These are phyloP conservation scores for Tetramorium bicarinatum DNA, from an alignment of 2,888 invertebrate species.

Conservation along the genomic window DNA sequence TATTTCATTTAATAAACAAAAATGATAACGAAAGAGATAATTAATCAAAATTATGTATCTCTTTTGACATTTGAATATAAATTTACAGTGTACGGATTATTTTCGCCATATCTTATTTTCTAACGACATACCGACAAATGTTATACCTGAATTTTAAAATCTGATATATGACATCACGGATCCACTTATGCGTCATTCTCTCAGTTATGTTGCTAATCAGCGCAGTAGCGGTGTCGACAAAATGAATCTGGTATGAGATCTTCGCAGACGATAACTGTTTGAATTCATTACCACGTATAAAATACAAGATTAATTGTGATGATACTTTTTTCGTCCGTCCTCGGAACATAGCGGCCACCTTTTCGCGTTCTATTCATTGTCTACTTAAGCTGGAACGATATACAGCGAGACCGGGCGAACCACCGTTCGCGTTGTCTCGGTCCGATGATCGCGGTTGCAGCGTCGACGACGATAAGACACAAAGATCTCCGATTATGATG, in stretches of 20 bases:
- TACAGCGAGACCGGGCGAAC: slow-evolving; percentile 58
- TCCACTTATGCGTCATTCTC: background rate
- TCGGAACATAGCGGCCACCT: slow-evolving; percentile 60
- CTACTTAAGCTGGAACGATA: slow-evolving; percentile 55
- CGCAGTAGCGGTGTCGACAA: slow-evolving; percentile 40
- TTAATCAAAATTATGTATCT: background rate
- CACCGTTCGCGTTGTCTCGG: slow-evolving; percentile 61
- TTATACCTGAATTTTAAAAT: background rate
- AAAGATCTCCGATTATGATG: slow-evolving; percentile 62
- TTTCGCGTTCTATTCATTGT: slow-evolving; percentile 65
- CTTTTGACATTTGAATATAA: background rate
- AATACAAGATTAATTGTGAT: slow-evolving; percentile 80
- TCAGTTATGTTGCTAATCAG: background rate
- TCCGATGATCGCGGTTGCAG: slow-evolving; percentile 58
- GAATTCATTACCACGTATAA: slow-evolving; percentile 78
- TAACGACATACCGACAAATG: background rate
- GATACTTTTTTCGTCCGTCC: slow-evolving; percentile 73
- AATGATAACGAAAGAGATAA: background rate
- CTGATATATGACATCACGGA: background rate
- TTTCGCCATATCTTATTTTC: background rate
- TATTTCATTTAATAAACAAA: background rate
- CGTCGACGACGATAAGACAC: slow-evolving; percentile 47
- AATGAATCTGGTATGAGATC: slow-evolving; percentile 70
- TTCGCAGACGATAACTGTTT: slow-evolving; percentile 73
- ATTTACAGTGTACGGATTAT: background rate